A percentile compares a stretch with the other conserved stretches of the same genome.
These are phyloP conservation scores for Frankliniella fusca DNA, from an alignment of 2,888 invertebrate species.

Conservation along the genomic window DNA sequence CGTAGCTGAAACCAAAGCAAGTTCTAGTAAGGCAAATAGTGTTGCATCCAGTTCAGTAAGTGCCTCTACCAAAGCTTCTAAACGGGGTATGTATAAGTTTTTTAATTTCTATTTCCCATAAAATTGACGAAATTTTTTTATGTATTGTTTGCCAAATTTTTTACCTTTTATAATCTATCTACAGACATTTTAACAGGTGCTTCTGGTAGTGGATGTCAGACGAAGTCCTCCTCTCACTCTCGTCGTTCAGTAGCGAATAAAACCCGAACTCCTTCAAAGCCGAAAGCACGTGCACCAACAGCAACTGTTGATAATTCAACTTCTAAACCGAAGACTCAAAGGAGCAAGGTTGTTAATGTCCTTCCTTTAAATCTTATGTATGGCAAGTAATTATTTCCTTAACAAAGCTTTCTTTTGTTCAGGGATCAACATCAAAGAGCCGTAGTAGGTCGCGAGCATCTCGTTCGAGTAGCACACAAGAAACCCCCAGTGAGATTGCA, in stretches of 20 bases:
- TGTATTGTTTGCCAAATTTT: too few species aligned
- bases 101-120: too few species aligned
- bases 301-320: not conserved
- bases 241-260: not conserved
- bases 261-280: not conserved
- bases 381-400: not conserved
- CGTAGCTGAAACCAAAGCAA: not conserved
- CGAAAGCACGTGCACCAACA: not conserved
- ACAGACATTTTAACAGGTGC: not conserved
- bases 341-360: not conserved
- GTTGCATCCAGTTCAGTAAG: not conserved
- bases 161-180: not conserved
- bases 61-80: not conserved
- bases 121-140: too few species aligned
- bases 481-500: too few species aligned
- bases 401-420: not conserved
- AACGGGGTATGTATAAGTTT: too few species aligned
- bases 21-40: not conserved
- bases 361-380: not conserved
- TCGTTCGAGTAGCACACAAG: not conserved
- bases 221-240: not conserved
- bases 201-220: slow-evolving; percentile 1
- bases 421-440: not conserved
- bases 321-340: not conserved
- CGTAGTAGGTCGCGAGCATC: not conserved